Evolutionary conservation across 30 jellyfish, hydroid and myxozoan species (phyloP).

Genomic region (Calvadosia cruxmelitensis): DNA sequence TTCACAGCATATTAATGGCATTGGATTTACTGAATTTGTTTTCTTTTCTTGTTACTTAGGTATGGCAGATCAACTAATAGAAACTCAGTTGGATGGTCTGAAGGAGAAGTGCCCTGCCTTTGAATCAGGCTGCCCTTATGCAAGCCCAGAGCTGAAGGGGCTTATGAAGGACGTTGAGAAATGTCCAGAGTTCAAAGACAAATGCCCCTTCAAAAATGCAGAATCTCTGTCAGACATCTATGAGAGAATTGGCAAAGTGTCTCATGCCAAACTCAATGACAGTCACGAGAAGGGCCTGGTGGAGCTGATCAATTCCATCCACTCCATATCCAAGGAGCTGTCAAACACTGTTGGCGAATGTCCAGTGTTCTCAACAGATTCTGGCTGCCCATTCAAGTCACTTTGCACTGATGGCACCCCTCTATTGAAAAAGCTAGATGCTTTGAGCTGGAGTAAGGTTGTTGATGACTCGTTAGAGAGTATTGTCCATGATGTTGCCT

Average conservation of each 20-base stretch:
- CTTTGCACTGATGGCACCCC: slow-evolving; percentile 50
- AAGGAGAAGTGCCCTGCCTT: slow-evolving; percentile 57
- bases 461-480: slow-evolving; percentile 8
- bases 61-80: too few relatives aligned
- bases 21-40: too few relatives aligned
- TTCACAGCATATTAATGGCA: too few relatives aligned
- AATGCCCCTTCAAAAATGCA: slow-evolving; percentile 35
- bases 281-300: slow-evolving; percentile 32
- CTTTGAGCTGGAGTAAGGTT: slow-evolving; percentile 1
- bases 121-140: slow-evolving; percentile 48
- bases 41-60: too few relatives aligned
- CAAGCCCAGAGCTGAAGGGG: slow-evolving; percentile 19
- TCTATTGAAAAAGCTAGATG: slow-evolving; percentile 23
- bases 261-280: slow-evolving; percentile 21
- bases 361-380: slow-evolving; percentile 36
- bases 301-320: slow-evolving; percentile 28
- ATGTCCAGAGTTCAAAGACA: slow-evolving; percentile 40
- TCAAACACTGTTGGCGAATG: slow-evolving; percentile 52
- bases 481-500: slow-evolving; percentile 8
- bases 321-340: slow-evolving; percentile 42
- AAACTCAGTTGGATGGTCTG: slow-evolving; percentile 16
- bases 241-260: slow-evolving; percentile 25
- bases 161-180: slow-evolving; percentile 24
- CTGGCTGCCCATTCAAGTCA: slow-evolving; percentile 52
- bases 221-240: slow-evolving; percentile 33